phyloP scores from a whole-genome alignment of 1,140 invertebrate species.

The Cryptotermes secundus region DNA sequence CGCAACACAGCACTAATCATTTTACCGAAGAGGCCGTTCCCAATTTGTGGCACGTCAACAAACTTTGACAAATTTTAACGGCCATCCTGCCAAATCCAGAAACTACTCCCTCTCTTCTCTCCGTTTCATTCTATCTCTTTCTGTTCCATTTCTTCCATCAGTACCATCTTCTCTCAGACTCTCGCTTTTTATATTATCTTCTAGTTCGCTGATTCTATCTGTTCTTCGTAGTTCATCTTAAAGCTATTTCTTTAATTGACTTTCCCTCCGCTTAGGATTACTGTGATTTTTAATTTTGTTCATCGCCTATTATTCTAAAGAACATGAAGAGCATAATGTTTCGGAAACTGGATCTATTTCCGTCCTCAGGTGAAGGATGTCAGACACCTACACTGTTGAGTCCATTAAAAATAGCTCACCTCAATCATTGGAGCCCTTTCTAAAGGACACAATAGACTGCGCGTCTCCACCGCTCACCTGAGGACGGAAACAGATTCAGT shows the following conservation, averaged over 20 bases:
- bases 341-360: no score
- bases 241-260: not conserved
- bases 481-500: no score
- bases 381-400: no score
- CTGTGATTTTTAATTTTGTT: no score
- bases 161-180: not conserved
- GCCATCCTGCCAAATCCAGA: conserved; percentile 31
- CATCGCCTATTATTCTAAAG: no score
- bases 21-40: conserved; percentile 6
- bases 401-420: no score
- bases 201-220: not conserved
- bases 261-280: not conserved
- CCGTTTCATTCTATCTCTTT: conserved; percentile 1
- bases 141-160: not conserved
- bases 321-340: no score
- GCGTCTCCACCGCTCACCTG: no score
- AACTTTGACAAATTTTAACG: conserved; percentile 33
- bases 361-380: no score
- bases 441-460: no score
- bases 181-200: not conserved
- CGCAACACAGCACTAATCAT: not conserved
- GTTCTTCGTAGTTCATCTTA: not conserved
- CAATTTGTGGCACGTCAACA: conserved; percentile 28
- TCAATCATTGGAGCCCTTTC: no score
- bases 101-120: not conserved